Conservation (phyloP, 2,797 vertebrate genomes). For the Melanotaenia nigrans region DNA sequence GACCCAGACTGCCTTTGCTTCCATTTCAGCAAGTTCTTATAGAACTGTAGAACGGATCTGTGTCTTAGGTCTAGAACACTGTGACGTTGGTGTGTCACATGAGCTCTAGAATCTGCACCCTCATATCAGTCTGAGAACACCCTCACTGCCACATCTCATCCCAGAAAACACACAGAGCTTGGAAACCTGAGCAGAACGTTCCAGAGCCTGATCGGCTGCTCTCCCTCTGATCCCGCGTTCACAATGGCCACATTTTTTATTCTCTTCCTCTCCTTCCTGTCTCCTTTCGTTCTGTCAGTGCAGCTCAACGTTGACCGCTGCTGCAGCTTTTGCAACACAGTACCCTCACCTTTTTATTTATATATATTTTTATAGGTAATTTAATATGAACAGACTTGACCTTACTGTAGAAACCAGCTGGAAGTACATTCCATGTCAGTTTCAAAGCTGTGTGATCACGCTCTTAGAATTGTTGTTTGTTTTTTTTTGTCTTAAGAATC, state of each 20-base stretch:
- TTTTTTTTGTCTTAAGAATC: slow-evolving; percentile 60
- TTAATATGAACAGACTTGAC: slow-evolving; percentile 82
- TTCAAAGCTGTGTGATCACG: slow-evolving; percentile 50
- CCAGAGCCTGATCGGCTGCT: slow-evolving; percentile 35
- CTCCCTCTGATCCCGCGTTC: slow-evolving; percentile 32
- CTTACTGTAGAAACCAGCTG: slow-evolving; percentile 64
- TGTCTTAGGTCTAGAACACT: slow-evolving; percentile 39
- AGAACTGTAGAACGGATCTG: slow-evolving; percentile 20
- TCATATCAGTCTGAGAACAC: slow-evolving; percentile 13
- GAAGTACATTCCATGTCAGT: slow-evolving; percentile 73
- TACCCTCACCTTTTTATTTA: slow-evolving; percentile 82
- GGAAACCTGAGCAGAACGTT: slow-evolving; percentile 42
- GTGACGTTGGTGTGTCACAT: slow-evolving; percentile 20
- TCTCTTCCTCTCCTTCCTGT: slow-evolving; percentile 13
- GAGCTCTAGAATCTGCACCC: slow-evolving; percentile 16
- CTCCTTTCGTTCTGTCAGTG: slow-evolving; percentile 51
- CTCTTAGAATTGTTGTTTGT: slow-evolving; percentile 51
- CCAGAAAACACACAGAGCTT: slow-evolving; percentile 17
- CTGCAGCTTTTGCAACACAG: slow-evolving; percentile 78
- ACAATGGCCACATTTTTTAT: slow-evolving; percentile 32
- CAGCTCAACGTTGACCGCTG: slow-evolving; percentile 81
- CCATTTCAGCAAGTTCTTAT: slow-evolving; percentile 15
- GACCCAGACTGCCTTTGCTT: slow-evolving; percentile 51
- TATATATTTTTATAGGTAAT: slow-evolving; percentile 85
- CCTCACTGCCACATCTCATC: slow-evolving; percentile 9